Evolutionary conservation across 2,888 invertebrate genomes (phyloP).

Genomic region (Eristalis arbustorum): DNA sequence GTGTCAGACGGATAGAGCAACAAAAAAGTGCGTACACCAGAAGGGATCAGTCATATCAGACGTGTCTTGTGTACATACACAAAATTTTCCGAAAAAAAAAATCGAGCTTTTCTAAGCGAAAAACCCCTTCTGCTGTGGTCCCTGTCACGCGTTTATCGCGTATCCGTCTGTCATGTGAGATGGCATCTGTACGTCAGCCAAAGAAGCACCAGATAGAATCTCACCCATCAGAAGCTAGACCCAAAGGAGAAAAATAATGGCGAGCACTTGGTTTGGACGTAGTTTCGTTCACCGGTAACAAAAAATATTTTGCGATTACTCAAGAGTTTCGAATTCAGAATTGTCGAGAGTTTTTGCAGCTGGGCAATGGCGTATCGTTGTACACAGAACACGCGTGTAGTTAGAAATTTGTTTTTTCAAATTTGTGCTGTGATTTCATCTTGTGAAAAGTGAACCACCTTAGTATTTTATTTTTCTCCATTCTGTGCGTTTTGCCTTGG

Average conservation of each 20-base stretch:
- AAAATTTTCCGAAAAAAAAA: slow-evolving; percentile 23
- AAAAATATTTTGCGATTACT: slow-evolving; percentile 45
- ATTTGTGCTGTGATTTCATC: slow-evolving; percentile 52
- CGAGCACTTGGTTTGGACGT: slow-evolving; percentile 63
- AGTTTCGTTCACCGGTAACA: slow-evolving; percentile 68
- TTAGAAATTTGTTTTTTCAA: slow-evolving; percentile 12
- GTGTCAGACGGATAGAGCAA: background rate
- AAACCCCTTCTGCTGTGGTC: slow-evolving; percentile 14
- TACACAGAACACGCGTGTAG: slow-evolving; percentile 6
- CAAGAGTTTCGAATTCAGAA: slow-evolving; percentile 14
- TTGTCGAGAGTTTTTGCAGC: background rate
- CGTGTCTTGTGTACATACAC: slow-evolving; percentile 59
- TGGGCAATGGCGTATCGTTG: slow-evolving; percentile 5
- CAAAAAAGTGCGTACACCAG: background rate
- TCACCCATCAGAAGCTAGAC: background rate
- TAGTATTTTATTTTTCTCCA: background rate
- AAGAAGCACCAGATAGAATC: background rate
- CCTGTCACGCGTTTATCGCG: background rate
- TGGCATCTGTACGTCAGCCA: background rate
- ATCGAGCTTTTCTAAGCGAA: background rate
- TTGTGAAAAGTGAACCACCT: slow-evolving; percentile 9
- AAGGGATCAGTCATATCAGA: slow-evolving; percentile 3
- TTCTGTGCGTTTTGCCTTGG: background rate
- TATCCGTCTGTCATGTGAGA: background rate
- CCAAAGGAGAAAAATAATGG: slow-evolving; percentile 58